Conservation (phyloP, 2,797 vertebrate species). For the Microctenopoma stevenorrisi region DNA sequence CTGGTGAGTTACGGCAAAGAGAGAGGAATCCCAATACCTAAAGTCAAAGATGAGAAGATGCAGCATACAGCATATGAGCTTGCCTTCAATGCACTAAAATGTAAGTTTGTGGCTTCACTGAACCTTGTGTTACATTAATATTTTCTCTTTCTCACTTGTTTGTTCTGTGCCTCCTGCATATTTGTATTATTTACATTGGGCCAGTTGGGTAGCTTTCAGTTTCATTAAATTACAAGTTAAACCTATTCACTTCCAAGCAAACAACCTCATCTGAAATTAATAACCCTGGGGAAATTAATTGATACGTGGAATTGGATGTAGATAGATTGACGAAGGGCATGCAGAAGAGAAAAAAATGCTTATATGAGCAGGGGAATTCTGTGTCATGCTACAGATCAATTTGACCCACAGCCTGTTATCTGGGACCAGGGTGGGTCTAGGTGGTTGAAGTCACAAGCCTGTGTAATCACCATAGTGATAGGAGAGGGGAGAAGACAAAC, state of each 20-base stretch:
- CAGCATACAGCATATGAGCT: conserved; percentile 84
- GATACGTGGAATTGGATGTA: conserved; percentile 66
- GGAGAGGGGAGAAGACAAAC: conserved; percentile 60
- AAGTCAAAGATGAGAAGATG: conserved; percentile 76
- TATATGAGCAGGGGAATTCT: conserved; percentile 54
- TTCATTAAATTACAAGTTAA: conserved; percentile 40
- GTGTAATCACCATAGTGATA: conserved; percentile 77
- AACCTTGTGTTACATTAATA: background rate
- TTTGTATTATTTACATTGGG: background rate
- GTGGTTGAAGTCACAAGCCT: conserved; percentile 64
- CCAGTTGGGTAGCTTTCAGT: background rate
- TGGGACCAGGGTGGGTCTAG: conserved; percentile 48
- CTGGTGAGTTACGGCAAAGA: conserved; percentile 83
- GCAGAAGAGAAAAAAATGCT: conserved; percentile 47
- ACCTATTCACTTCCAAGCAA: conserved; percentile 40
- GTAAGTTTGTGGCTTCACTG: conserved; percentile 82
- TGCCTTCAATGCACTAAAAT: conserved; percentile 91
- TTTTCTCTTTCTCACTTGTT: background rate
- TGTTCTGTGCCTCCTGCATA: background rate
- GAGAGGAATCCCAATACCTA: conserved; percentile 44
- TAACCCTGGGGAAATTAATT: conserved; percentile 48
- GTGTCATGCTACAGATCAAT: conserved; percentile 75
- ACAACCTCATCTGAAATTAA: conserved; percentile 41
- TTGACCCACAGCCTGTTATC: conserved; percentile 74
- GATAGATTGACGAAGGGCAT: conserved; percentile 69